Percentiles rank a stretch among this genome's conserved stretches.
Evolutionary conservation across 2,888 invertebrate species (phyloP).

Genomic region (Noctuana brunneofusca): DNA sequence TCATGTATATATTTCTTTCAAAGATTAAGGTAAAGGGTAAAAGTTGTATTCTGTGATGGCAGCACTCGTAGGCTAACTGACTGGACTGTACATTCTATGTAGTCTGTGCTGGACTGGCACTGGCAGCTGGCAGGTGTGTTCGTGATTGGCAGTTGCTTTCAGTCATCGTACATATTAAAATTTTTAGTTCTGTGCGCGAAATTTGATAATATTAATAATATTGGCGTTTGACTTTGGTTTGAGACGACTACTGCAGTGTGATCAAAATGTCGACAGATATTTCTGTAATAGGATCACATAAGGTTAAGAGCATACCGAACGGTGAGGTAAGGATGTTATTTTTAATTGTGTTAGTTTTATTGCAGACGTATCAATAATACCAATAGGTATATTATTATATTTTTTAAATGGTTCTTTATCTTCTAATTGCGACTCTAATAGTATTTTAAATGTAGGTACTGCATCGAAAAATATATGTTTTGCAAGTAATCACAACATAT

Average conservation of each 20-base stretch:
- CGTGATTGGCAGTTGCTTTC: conserved; percentile 18
- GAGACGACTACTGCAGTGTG: neutral
- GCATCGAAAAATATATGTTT: conserved; percentile 7
- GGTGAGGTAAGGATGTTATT: conserved; percentile 61
- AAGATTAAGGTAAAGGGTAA: too few relatives aligned
- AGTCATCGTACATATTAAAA: neutral
- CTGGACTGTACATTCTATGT: too few relatives aligned
- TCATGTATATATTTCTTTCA: too few relatives aligned
- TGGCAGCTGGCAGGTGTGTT: neutral
- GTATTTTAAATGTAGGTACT: too few relatives aligned
- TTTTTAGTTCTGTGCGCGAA: conserved; percentile 23
- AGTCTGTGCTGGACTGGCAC: neutral
- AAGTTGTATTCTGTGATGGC: too few relatives aligned
- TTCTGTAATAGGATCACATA: conserved; percentile 61
- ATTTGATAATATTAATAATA: conserved; percentile 20
- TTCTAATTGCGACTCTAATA: neutral
- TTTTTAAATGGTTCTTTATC: neutral
- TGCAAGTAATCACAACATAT: conserved; percentile 11
- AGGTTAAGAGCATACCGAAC: conserved; percentile 64
- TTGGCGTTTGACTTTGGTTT: conserved; percentile 1
- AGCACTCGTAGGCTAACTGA: too few relatives aligned
- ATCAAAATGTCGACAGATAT: conserved; percentile 54
- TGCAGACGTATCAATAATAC: neutral
- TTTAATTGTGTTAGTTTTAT: neutral
- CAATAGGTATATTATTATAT: neutral